These are phyloP conservation scores for Corythaixoides concolor DNA, from an alignment of 2,113 vertebrate species.

Conservation along the genomic window DNA sequence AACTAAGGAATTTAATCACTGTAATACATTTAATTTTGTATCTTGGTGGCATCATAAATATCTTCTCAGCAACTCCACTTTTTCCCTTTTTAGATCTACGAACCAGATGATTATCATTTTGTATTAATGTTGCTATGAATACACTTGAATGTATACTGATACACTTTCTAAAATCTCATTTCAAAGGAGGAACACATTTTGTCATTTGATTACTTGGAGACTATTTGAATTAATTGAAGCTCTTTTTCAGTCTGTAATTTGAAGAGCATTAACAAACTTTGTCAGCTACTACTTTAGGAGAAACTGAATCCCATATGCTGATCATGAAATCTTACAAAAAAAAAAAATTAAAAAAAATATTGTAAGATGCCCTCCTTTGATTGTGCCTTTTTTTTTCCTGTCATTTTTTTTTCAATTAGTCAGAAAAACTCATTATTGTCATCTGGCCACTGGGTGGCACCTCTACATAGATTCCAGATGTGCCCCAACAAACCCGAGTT, in stretches of 20 bases:
- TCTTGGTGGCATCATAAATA: not conserved
- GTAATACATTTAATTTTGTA: not conserved
- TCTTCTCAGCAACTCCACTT: not conserved
- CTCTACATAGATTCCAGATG: not conserved
- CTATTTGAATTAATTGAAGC: not conserved
- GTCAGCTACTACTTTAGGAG: not conserved
- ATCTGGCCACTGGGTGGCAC: constrained; percentile 61
- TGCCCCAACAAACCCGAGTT: not conserved
- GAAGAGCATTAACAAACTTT: not conserved
- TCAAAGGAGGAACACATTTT: not conserved
- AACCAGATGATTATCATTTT: not conserved
- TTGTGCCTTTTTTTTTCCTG: accelerated
- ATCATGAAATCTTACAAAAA: not conserved
- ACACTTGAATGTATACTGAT: not conserved
- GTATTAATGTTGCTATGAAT: not conserved
- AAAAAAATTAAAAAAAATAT: not conserved
- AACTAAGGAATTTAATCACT: not conserved
- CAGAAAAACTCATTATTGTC: not conserved
- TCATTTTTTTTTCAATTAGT: not conserved
- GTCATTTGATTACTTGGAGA: not conserved
- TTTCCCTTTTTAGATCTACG: not conserved
- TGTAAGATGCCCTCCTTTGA: not conserved
- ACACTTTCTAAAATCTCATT: not conserved
- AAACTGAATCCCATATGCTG: not conserved
- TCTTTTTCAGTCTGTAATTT: not conserved